Base-by-base conservation (phyloP, 2,888 invertebrate genomes). In the Osedax fenrisi region DNA sequence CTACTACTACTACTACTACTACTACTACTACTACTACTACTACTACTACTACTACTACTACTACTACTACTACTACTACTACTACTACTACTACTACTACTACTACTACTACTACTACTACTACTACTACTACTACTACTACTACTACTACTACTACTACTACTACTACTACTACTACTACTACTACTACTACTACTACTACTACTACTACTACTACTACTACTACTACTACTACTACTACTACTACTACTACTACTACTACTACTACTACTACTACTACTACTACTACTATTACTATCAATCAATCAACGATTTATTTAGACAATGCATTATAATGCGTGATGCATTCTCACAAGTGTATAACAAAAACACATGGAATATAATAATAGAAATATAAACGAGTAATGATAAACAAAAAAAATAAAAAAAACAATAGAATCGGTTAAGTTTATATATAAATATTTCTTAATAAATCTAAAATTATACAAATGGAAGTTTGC, bases 131-230 rank as follows among this genome's bases (percentile, higher is more conserved):
- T 26, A 5, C 68, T 69, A 26, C 73, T 73, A 69, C 73, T 73
- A 26, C 66, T 73, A 69, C 73, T 24, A 2, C 73, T 73, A 2
- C 67, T 73, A 67, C 73, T 73, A 26, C 66, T 70, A 73, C 73
- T 67, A 26, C 67, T 71, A 70, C 73, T 73, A 26, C 73, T 73
- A 71, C 66, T 71, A 69, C 73, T 27, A 27, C 73, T 73, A 71
- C 73, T 69, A 73, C 67, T 70, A 26, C 27, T 69, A 71, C 73
- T 17, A 73, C 73, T 71, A 71, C 73, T 71, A 71, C 73, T 71
- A 69, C 27, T 73, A 41, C 73, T 67, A 69, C 73, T 73, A 25
- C 64, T 61, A 73, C 61, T 64, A 24, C 27, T 74, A 72, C 67
- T 27, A 27, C 1, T 67, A 27, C 66, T 69, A 72, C 27, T 71